Conservation (phyloP, 1,140 invertebrate species). For the Drosophila gunungcola region DNA sequence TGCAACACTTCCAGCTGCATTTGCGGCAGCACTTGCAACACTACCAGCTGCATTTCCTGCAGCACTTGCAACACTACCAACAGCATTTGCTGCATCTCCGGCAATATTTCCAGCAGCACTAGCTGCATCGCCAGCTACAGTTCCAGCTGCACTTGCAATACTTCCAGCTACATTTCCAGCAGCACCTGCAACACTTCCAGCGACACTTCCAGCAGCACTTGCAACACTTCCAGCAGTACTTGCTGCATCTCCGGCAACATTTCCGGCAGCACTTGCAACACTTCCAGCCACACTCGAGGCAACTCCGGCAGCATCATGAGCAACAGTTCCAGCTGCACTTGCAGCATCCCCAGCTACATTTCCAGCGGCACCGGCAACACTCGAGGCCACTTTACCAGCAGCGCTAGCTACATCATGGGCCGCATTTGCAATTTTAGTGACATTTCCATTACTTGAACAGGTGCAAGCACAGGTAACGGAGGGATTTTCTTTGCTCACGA, state of each 20-base stretch:
- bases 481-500: background rate
- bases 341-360: constrained; percentile 1
- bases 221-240: constrained; percentile 20
- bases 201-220: constrained; percentile 20
- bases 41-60: constrained; percentile 22
- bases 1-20: constrained; percentile 10
- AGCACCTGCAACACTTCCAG: constrained; percentile 4
- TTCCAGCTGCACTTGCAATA: background rate
- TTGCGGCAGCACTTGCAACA: constrained; percentile 24
- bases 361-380: background rate
- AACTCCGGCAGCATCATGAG: constrained; percentile 11
- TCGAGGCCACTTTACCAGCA: background rate
- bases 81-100: constrained; percentile 4
- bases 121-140: constrained; percentile 2
- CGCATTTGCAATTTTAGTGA: background rate
- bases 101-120: background rate
- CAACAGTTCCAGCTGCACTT: constrained; percentile 16
- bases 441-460: constrained; percentile 2
- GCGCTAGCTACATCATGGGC: background rate
- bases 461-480: constrained; percentile 14
- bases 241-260: constrained; percentile 19
- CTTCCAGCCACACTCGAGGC: constrained; percentile 14
- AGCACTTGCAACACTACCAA: constrained; percentile 11
- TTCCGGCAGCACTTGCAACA: constrained; percentile 14
- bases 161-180: constrained; percentile 1